phyloP scores from a whole-genome alignment of 2,113 vertebrate genomes.

The Silurus glanis region DNA sequence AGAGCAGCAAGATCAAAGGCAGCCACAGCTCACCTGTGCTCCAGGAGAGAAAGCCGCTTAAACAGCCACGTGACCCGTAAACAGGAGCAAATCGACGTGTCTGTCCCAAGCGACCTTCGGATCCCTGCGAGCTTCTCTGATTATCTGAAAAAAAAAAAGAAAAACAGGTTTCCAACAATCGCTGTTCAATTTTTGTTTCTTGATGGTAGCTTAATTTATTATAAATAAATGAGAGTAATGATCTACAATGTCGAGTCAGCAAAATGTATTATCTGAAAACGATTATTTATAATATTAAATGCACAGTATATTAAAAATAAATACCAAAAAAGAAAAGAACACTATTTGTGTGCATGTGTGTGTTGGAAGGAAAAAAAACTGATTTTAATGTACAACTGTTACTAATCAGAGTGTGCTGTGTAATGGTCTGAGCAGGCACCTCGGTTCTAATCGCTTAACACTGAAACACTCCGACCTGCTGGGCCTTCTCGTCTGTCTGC shows the following conservation, averaged over 20 bases:
- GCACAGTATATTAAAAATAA: conserved; percentile 60
- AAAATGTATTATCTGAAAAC: background rate
- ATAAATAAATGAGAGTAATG: background rate
- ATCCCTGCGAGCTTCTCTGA: background rate
- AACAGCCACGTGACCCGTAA: conserved; percentile 58
- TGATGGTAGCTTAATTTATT: background rate
- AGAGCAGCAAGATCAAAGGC: conserved; percentile 66
- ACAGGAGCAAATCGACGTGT: conserved; percentile 47
- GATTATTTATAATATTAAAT: background rate
- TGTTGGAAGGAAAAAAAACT: conserved; percentile 58
- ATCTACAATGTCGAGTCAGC: background rate
- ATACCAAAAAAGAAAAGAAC: background rate
- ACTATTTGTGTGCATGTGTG: conserved; percentile 28
- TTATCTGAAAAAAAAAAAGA: background rate
- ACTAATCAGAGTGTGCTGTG: conserved; percentile 79
- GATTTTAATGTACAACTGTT: conserved; percentile 76
- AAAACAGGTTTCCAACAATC: background rate
- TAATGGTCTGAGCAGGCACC: conserved; percentile 78
- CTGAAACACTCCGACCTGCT: conserved; percentile 75
- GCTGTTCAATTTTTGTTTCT: background rate
- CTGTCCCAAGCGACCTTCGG: background rate
- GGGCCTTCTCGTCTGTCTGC: conserved; percentile 73
- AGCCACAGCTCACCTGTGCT: conserved; percentile 51
- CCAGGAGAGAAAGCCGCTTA: conserved; percentile 43
- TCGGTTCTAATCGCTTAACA: conserved; percentile 56